phyloP scores from a whole-genome alignment of 2,797 vertebrate species.

The Typhlichthys eigenmanni region DNA sequence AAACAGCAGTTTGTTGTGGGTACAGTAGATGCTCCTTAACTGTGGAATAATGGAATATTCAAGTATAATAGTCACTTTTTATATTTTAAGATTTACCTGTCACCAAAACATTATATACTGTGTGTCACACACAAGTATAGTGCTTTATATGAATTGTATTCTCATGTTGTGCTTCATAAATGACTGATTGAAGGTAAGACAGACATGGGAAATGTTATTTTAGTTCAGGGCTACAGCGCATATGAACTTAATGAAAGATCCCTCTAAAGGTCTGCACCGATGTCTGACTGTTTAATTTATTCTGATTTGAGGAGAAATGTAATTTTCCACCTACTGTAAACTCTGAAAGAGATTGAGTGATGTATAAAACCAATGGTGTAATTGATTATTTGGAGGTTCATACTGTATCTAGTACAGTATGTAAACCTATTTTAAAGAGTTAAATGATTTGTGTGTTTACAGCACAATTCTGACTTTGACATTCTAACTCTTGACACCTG shows the following conservation, averaged over 20 bases:
- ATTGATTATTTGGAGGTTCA: slow-evolving; percentile 54
- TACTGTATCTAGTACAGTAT: slow-evolving; percentile 62
- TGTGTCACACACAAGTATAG: too few species aligned
- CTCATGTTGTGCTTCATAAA: too few species aligned
- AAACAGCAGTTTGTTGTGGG: neutral
- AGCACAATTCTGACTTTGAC: neutral
- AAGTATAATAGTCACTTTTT: too few species aligned
- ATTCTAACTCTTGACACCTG: too few species aligned
- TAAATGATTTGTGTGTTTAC: neutral
- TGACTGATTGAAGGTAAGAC: too few species aligned
- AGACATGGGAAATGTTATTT: too few species aligned
- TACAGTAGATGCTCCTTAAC: neutral
- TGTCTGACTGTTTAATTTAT: slow-evolving; percentile 1
- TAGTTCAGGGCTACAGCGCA: too few species aligned
- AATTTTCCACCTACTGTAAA: slow-evolving; percentile 12
- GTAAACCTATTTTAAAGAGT: neutral
- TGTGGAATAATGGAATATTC: too few species aligned
- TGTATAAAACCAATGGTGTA: slow-evolving; percentile 55
- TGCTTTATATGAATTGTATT: too few species aligned
- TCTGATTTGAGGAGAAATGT: slow-evolving; percentile 4
- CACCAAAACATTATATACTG: too few species aligned
- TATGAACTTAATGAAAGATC: too few species aligned
- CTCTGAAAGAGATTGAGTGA: slow-evolving; percentile 44
- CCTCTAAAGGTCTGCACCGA: slow-evolving; percentile 3
- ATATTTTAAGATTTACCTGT: too few species aligned